A percentile compares a stretch with the other conserved stretches of the same genome.
These are phyloP conservation scores for Lutraria lutraria DNA, from an alignment of 2,888 invertebrate genomes.

Conservation along the genomic window DNA sequence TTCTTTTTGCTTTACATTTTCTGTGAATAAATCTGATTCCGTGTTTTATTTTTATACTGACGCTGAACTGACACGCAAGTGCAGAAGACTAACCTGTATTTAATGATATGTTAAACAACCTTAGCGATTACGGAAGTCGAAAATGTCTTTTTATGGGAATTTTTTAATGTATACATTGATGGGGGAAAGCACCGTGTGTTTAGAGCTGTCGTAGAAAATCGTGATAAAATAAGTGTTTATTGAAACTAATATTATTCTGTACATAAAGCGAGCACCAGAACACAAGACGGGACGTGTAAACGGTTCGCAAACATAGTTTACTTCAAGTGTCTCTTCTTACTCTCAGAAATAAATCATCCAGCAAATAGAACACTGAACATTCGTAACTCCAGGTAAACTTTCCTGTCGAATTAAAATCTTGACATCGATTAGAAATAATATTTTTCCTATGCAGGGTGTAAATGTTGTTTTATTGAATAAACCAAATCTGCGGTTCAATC, in stretches of 20 bases:
- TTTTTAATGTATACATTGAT: background rate
- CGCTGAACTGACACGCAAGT: no score
- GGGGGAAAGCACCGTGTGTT: background rate
- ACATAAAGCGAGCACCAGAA: background rate
- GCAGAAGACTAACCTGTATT: no score
- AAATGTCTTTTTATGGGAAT: no score
- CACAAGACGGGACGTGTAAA: background rate
- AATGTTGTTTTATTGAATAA: constrained; percentile 43
- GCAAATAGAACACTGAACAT: background rate
- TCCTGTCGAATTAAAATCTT: background rate
- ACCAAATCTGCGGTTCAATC: constrained; percentile 41
- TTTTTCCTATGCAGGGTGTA: constrained; percentile 34
- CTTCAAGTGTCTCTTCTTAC: background rate
- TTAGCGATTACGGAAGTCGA: no score
- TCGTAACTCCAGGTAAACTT: background rate
- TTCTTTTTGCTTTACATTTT: no score
- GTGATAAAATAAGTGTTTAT: constrained; percentile 6
- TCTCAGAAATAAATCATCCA: background rate
- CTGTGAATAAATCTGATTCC: no score
- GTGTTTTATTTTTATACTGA: no score
- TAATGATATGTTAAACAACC: no score
- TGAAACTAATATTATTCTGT: background rate
- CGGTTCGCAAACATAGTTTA: background rate
- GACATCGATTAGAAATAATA: constrained; percentile 27
- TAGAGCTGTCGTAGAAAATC: background rate